Base-by-base conservation (phyloP, 23 tunicate species). In the Styela plicata region DNA sequence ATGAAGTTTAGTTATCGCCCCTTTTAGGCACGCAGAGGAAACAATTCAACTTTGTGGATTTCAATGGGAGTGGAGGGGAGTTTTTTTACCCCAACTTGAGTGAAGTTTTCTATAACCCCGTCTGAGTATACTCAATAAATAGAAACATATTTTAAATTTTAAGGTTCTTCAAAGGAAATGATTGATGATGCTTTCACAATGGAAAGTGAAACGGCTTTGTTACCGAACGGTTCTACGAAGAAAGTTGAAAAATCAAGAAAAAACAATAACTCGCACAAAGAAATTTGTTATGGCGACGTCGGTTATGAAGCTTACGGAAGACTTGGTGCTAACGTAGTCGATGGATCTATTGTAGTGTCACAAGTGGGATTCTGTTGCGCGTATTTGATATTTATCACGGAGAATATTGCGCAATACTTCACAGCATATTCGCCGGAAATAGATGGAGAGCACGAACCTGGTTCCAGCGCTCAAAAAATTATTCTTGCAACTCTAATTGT, bases 351-450 rank as follows among this genome's bases (percentile, higher is more conserved):
- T 53, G 88, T 91, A 29, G 94, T 96, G 24, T 87, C 94, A 63
- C 99, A 96, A 87, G 83, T 86, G 63, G 98, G 94, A 18, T 94
- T 89, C 64, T 89, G 98, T 73, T 96, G 99, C 62, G 99, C 99
- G 0, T 96, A 96, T 69, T 73, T 96, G 26, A 96, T 96, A 17
- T 96, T 96, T 62, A 96, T 96, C 85, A 83, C 88, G 33, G 97
- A 96, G 63, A 96, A 96, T 37, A 74, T 80, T 13, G 91, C 97
- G 10, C 97, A 96, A 28, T 96, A 91, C 70, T 74, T 88, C 31
- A 1, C 33, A 25, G 67, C 30, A 34, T 20, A 32, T 62, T 0
- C 75, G 2, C 37, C 23, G n/a, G 86, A 68, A 16, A 63, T 33
- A 66, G 84, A 36, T 32, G 89, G 52, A 20, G 57, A 70, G 20